Evolutionary conservation across 2,113 vertebrate species (phyloP), one percentile per base, ranked within the genome.

Genomic region (Steatornis caripensis): DNA sequence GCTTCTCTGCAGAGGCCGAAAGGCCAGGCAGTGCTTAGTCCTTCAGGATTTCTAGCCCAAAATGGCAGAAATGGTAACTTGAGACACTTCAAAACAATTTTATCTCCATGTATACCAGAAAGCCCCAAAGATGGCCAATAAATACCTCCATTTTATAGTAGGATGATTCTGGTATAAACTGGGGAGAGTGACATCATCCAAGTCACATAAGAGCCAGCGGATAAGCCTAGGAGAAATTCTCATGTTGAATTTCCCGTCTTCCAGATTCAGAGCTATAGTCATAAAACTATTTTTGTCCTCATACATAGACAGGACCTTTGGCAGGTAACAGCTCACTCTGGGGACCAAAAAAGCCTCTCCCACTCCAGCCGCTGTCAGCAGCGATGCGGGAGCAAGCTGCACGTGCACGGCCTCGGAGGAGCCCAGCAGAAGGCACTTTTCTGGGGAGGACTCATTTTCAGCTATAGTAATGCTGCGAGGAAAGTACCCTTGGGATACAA

Each of bases 381-480:
- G 46, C 1, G 2, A 17, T 45, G 29, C 2, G 2, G 62, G 70
- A 82, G 41, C 0, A 2, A 76, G 75, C 24, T 48, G 27, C 21
- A 24, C 3, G 7, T 11, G 30, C 57, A 60, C 0, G 2, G 27
- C 36, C n/a, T 32, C 0, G 3, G 58, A 55, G 36, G 17, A 49
- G 60, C 30, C 27, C n/a, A 43, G 45, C 18, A 60, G 34, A 72
- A 78, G 32, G 30, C 30, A 60, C n/a, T 77, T 53, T 22, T 53
- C 43, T 65, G 43, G 8, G 21, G 13, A 39, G 48, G 20, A 41
- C 20, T 45, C 14, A 26, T 55, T 66, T 82, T 71, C 51, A 65
- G 51, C 45, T 43, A 12, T 3, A 21, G 36, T 24, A 46, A 64
- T 21, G 51, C 55, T 64, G 55, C 0, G 1, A 78, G 32, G 22